These are phyloP conservation scores for Microcebus lehilahytsara DNA, from an alignment of 2,113 vertebrate genomes.

Conservation along the genomic window DNA sequence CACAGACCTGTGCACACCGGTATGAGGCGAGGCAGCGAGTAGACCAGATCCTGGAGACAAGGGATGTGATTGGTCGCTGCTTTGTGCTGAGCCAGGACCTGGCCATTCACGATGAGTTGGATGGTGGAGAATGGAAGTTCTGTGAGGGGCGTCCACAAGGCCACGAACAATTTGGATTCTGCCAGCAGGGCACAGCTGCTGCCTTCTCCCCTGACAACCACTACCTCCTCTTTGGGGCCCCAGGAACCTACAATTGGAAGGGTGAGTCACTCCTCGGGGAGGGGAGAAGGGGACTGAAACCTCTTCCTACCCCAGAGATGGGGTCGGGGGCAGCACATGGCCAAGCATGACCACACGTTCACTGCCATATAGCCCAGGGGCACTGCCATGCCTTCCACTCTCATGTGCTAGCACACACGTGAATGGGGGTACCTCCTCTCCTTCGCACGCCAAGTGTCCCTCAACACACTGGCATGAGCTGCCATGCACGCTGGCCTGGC, in stretches of 20 bases:
- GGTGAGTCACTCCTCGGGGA: slow-evolving; percentile 82
- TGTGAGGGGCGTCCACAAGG: slow-evolving; percentile 94
- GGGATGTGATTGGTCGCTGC: slow-evolving; percentile 94
- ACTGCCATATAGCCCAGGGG: neutral
- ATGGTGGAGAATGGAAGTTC: slow-evolving; percentile 97
- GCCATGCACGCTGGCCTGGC: slow-evolving; percentile 1
- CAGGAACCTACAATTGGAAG: slow-evolving; percentile 98
- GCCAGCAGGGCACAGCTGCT: slow-evolving; percentile 94
- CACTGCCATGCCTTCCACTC: neutral
- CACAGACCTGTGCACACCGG: slow-evolving; percentile 93
- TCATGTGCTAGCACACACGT: neutral
- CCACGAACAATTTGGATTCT: slow-evolving; percentile 96
- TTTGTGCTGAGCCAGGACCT: slow-evolving; percentile 95
- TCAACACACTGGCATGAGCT: slow-evolving; percentile 56
- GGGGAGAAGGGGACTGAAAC: slow-evolving; percentile 12
- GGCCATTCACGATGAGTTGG: slow-evolving; percentile 88
- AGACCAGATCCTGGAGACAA: slow-evolving; percentile 89
- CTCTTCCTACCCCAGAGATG: neutral
- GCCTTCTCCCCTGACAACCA: slow-evolving; percentile 94
- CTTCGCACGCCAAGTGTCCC: slow-evolving; percentile 42
- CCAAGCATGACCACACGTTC: slow-evolving; percentile 43
- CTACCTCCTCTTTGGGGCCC: slow-evolving; percentile 94
- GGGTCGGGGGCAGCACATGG: neutral
- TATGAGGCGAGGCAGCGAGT: slow-evolving; percentile 94
- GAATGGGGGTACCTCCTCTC: neutral